Percentiles rank a stretch among this genome's conserved stretches.
These are phyloP conservation scores for Crocodylus rhombifer DNA, from an alignment of 2,797 vertebrate species.

Conservation along the genomic window DNA sequence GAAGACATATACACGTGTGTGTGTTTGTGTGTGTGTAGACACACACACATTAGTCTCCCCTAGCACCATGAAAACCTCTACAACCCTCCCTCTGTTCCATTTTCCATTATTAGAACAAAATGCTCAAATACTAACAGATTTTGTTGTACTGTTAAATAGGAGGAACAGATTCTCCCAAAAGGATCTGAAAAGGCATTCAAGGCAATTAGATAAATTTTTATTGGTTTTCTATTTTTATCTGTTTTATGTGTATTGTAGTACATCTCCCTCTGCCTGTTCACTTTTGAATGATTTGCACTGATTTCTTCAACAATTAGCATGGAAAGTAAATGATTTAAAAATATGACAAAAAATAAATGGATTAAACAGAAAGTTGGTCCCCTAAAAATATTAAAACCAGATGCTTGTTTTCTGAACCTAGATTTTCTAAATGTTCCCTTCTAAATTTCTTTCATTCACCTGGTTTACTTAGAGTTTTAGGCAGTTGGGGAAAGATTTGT, in stretches of 20 bases:
- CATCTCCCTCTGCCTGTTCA: neutral
- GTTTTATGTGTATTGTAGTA: neutral
- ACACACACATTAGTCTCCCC: neutral
- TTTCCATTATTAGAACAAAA: neutral
- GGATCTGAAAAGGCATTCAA: neutral
- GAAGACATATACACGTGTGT: neutral
- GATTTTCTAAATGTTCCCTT: neutral
- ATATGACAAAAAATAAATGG: neutral
- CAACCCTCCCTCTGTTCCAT: neutral
- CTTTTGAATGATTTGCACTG: neutral
- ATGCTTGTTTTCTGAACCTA: neutral
- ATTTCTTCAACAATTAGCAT: neutral
- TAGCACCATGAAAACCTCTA: neutral
- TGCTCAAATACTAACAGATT: neutral
- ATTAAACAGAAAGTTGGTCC: neutral
- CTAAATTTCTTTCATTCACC: neutral
- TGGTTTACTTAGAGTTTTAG: neutral
- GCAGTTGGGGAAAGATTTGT: neutral
- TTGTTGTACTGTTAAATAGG: neutral
- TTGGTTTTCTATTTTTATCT: neutral
- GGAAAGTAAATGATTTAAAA: neutral
- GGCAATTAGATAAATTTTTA: neutral
- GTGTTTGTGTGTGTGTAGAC: neutral
- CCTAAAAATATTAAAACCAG: fast-evolving
- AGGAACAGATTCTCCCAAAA: neutral